Evolutionary conservation across 2,888 invertebrate genomes (phyloP).

Genomic region (Pristionchus maxplancki): DNA sequence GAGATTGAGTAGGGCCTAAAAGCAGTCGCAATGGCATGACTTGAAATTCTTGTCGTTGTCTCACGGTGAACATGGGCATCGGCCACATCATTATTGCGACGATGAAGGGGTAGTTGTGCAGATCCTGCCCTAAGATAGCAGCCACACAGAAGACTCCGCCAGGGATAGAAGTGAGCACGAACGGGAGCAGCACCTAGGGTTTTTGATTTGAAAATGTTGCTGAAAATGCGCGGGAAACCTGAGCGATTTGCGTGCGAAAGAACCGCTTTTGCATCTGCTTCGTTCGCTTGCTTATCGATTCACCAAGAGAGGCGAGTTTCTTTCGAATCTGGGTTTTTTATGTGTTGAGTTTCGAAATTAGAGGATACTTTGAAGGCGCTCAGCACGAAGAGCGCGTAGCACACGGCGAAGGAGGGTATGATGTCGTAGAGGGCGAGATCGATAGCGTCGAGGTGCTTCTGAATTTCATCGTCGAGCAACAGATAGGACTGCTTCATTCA

Average conservation of each 20-base stretch:
- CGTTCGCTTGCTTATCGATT: neutral
- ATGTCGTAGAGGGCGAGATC: neutral
- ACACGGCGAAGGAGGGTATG: neutral
- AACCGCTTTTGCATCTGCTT: neutral
- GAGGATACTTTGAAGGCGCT: neutral
- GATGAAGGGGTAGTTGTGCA: neutral
- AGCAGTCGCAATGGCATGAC: neutral
- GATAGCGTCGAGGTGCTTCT: neutral
- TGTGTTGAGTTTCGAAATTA: neutral
- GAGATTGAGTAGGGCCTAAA: neutral
- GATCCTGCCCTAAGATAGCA: neutral
- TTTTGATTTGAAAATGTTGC: neutral
- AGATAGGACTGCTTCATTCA: neutral
- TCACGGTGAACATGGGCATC: neutral
- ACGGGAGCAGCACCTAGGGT: neutral
- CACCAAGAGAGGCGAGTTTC: neutral
- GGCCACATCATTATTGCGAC: neutral
- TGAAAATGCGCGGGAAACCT: neutral
- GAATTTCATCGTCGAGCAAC: neutral
- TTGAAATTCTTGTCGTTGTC: neutral
- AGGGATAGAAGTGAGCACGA: neutral
- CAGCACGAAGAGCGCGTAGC: neutral
- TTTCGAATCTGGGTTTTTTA: neutral
- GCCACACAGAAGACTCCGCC: neutral
- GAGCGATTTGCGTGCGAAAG: neutral